Evolutionary conservation across 2,888 invertebrate species (phyloP).

Genomic region (Chymomyza procnemis): DNA sequence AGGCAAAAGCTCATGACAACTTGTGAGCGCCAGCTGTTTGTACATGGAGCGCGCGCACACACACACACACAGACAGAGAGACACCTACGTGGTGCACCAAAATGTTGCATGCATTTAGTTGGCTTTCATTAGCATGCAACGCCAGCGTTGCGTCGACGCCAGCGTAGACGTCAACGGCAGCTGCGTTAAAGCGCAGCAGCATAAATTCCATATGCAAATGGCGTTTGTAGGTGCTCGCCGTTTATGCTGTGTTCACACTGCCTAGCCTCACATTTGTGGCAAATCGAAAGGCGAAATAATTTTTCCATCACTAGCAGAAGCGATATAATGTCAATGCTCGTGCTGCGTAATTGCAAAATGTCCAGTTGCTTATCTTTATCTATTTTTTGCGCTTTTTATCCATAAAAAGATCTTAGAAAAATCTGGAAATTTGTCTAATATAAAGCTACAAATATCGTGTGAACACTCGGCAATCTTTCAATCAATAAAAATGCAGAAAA

Average conservation of each 20-base stretch:
- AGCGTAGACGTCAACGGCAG: slow-evolving; percentile 20
- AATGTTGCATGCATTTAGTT: slow-evolving; percentile 18
- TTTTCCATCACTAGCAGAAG: too few species aligned
- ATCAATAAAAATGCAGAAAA: too few species aligned
- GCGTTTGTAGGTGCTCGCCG: slow-evolving; percentile 14
- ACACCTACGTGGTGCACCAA: not conserved
- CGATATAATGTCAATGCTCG: too few species aligned
- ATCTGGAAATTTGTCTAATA: too few species aligned
- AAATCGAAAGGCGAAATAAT: too few species aligned
- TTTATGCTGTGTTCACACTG: not conserved
- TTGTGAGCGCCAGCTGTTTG: slow-evolving; percentile 30
- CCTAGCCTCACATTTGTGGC: too few species aligned
- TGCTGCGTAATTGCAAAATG: too few species aligned
- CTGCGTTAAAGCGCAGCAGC: slow-evolving; percentile 55
- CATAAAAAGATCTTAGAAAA: too few species aligned
- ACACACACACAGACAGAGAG: not conserved
- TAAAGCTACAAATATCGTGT: too few species aligned
- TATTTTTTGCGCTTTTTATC: too few species aligned
- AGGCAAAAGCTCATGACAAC: slow-evolving; percentile 34
- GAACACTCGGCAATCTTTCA: too few species aligned
- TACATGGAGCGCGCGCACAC: slow-evolving; percentile 6
- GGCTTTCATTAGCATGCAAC: slow-evolving; percentile 66
- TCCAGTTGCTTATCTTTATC: too few species aligned
- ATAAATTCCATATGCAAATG: slow-evolving; percentile 69
- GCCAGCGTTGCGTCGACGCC: slow-evolving; percentile 8